Evolutionary conservation across 2,888 invertebrate species (phyloP).

Genomic region (Eupithecia vulgata): DNA sequence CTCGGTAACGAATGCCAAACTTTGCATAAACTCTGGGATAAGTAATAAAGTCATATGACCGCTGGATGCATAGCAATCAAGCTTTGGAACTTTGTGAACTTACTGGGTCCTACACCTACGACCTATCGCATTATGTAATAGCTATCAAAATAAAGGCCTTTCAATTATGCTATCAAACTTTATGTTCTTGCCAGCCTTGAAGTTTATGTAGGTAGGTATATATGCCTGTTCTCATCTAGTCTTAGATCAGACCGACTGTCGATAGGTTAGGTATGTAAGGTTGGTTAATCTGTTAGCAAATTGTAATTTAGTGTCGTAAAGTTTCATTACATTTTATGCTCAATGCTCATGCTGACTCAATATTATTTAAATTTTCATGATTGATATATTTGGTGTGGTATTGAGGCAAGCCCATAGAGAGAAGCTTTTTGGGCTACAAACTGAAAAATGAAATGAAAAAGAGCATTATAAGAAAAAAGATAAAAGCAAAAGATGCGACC

Average conservation of each 20-base stretch:
- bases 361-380: background rate
- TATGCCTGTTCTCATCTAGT: conserved; percentile 36
- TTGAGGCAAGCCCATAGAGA: background rate
- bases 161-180: conserved; percentile 35
- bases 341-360: background rate
- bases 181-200: conserved; percentile 35
- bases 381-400: background rate
- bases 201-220: conserved; percentile 24
- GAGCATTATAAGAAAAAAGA: no score
- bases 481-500: no score
- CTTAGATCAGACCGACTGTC: conserved; percentile 11
- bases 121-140: conserved; percentile 39
- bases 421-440: no score
- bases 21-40: background rate
- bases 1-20: no score
- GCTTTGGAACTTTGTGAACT: conserved; percentile 32
- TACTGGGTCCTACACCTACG: background rate
- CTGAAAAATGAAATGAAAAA: no score
- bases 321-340: conserved; percentile 17
- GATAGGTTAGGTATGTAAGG: background rate
- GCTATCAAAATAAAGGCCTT: conserved; percentile 36
- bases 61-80: conserved; percentile 3
- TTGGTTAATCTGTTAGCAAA: conserved; percentile 36
- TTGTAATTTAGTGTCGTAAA: conserved; percentile 25
- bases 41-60: conserved; percentile 13